Evolutionary conservation across 2,113 vertebrate species (phyloP).

Genomic region (Triplophysa dalaica): DNA sequence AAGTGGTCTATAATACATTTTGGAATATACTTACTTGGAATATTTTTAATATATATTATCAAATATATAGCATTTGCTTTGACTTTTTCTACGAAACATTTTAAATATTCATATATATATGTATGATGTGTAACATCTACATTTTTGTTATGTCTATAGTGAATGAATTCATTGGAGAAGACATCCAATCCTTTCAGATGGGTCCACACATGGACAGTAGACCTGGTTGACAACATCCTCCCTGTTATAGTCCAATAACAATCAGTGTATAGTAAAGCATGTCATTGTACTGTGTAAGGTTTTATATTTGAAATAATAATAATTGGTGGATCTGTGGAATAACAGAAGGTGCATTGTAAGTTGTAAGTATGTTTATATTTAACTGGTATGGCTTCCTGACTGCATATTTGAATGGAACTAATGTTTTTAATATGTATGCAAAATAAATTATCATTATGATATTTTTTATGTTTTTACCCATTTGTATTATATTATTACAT

Average conservation of each 20-base stretch:
- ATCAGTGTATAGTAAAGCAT: conserved; percentile 41
- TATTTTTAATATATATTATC: no score
- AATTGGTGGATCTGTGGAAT: conserved; percentile 43
- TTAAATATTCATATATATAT: no score
- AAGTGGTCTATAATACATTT: no score
- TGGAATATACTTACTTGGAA: no score
- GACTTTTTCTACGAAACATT: no score
- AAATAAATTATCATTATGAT: conserved; percentile 75
- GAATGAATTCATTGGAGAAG: conserved; percentile 77
- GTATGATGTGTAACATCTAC: not conserved
- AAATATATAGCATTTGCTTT: no score
- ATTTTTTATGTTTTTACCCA: conserved; percentile 27
- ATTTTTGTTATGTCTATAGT: conserved; percentile 62
- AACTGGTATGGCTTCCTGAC: conserved; percentile 51
- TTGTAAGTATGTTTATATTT: conserved; percentile 62
- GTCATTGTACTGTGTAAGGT: conserved; percentile 48
- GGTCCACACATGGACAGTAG: conserved; percentile 68
- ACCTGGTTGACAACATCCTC: conserved; percentile 64
- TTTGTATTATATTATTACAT: conserved; percentile 3
- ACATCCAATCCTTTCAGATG: conserved; percentile 72
- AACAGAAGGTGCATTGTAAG: conserved; percentile 52
- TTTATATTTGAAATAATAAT: conserved; percentile 55
- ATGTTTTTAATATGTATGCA: conserved; percentile 72
- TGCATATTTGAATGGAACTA: conserved; percentile 70
- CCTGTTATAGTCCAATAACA: conserved; percentile 20